These are phyloP conservation scores for Okamejei kenojei DNA, from an alignment of 2,797 vertebrate species.

Conservation along the genomic window DNA sequence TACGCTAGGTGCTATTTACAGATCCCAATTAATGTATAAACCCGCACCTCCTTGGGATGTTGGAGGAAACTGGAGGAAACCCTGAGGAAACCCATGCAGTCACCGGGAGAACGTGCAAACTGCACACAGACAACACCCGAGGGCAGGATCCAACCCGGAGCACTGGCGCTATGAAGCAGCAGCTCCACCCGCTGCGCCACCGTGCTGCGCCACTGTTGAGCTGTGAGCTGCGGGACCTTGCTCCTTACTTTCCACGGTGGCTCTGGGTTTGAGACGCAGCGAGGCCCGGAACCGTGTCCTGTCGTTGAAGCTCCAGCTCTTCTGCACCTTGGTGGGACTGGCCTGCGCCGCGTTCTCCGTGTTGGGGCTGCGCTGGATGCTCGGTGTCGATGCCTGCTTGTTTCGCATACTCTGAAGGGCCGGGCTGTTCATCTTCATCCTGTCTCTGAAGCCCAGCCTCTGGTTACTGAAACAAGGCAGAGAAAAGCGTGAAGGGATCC, in stretches of 20 bases:
- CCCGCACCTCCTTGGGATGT: no score
- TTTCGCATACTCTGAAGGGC: constrained; percentile 70
- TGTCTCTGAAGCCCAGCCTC: constrained; percentile 88
- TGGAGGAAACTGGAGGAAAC: no score
- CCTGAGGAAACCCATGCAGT: no score
- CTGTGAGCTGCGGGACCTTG: background rate
- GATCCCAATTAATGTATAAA: no score
- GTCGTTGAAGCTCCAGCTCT: constrained; percentile 98
- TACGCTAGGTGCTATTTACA: no score
- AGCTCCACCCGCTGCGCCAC: no score
- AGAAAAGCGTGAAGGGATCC: constrained; percentile 17
- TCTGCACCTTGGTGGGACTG: constrained; percentile 89
- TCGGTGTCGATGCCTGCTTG: constrained; percentile 66
- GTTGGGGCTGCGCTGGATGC: constrained; percentile 71
- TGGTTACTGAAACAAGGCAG: constrained; percentile 51
- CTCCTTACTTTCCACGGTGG: constrained; percentile 66
- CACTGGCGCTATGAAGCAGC: no score
- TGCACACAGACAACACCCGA: no score
- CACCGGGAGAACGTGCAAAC: no score
- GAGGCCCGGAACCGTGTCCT: constrained; percentile 88
- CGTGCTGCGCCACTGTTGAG: no score
- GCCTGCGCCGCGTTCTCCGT: constrained; percentile 73
- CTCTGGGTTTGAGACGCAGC: constrained; percentile 78
- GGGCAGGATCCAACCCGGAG: no score
- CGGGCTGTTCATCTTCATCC: constrained; percentile 79